phyloP scores from a whole-genome alignment of 2,113 vertebrate genomes.

The Panthera leo region DNA sequence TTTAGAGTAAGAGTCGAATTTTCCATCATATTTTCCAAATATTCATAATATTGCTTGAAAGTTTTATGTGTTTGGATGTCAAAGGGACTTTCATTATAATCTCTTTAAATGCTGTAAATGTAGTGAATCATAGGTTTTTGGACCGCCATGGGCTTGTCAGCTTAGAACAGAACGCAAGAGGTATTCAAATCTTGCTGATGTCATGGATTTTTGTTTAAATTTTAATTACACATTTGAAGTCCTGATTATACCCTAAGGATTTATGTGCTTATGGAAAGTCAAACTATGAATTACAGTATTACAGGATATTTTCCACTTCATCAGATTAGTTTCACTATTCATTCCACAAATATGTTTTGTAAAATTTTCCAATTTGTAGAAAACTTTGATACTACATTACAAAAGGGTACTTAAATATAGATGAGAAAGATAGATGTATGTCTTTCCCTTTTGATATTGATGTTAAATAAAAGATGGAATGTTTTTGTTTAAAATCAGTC shows the following conservation, averaged over 20 bases:
- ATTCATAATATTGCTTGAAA: background rate
- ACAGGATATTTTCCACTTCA: conserved; percentile 82
- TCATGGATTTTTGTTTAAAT: conserved; percentile 74
- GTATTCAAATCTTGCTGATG: conserved; percentile 80
- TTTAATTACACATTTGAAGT: conserved; percentile 82
- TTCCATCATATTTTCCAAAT: background rate
- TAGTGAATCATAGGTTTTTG: background rate
- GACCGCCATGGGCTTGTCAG: background rate
- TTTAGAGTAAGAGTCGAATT: background rate
- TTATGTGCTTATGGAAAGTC: conserved; percentile 86
- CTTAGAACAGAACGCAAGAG: conserved; percentile 52
- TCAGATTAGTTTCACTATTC: conserved; percentile 77
- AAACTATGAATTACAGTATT: conserved; percentile 85
- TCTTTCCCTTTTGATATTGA: conserved; percentile 69
- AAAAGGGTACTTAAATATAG: conserved; percentile 78
- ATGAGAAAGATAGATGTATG: conserved; percentile 73
- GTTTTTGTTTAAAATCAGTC: conserved; percentile 70
- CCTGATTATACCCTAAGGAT: conserved; percentile 81
- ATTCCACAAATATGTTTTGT: conserved; percentile 79
- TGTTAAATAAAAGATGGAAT: conserved; percentile 41
- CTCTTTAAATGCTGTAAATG: conserved; percentile 8
- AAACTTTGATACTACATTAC: conserved; percentile 77
- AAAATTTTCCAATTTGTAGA: conserved; percentile 81
- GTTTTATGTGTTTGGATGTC: background rate
- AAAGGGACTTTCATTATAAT: background rate